Conservation (phyloP, 2,797 vertebrate species). For the Rhynchonycteris naso region DNA sequence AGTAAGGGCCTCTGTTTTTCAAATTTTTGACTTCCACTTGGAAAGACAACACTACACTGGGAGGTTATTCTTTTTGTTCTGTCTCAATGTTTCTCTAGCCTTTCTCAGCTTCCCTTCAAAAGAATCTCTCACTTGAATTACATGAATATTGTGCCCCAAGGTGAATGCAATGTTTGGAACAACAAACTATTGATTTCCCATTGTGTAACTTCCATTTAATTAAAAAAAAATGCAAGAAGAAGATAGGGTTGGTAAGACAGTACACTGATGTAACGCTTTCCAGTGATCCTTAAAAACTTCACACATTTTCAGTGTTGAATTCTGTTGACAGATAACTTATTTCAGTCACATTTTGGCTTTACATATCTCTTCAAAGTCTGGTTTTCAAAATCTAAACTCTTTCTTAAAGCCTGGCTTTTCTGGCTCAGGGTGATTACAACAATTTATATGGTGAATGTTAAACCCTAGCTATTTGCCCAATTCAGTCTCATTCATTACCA, state of each 20-base stretch:
- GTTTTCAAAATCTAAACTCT: slow-evolving; percentile 47
- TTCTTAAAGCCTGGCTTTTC: slow-evolving; percentile 18
- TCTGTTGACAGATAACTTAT: slow-evolving; percentile 70
- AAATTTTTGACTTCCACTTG: slow-evolving; percentile 69
- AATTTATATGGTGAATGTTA: slow-evolving; percentile 43
- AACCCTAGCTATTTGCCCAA: slow-evolving; percentile 64
- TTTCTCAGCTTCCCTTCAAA: slow-evolving; percentile 65
- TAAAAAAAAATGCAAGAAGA: slow-evolving; percentile 71
- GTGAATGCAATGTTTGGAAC: slow-evolving; percentile 62
- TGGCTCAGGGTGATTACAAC: slow-evolving; percentile 21
- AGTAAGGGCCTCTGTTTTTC: slow-evolving; percentile 62
- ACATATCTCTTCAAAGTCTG: slow-evolving; percentile 47
- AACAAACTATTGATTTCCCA: slow-evolving; percentile 70
- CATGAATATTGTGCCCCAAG: slow-evolving; percentile 56
- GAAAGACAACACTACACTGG: slow-evolving; percentile 50
- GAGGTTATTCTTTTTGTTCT: slow-evolving; percentile 58
- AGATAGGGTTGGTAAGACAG: not conserved
- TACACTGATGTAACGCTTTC: not conserved
- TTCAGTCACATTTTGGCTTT: slow-evolving; percentile 59
- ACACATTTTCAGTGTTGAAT: slow-evolving; percentile 57
- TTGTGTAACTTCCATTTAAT: slow-evolving; percentile 71
- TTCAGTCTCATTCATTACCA: slow-evolving; percentile 70
- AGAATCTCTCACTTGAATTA: slow-evolving; percentile 65
- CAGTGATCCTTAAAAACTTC: slow-evolving; percentile 68
- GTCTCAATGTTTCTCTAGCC: slow-evolving; percentile 17